Base-by-base conservation (phyloP, 2,888 invertebrate species). In the Laspeyria flexula region DNA sequence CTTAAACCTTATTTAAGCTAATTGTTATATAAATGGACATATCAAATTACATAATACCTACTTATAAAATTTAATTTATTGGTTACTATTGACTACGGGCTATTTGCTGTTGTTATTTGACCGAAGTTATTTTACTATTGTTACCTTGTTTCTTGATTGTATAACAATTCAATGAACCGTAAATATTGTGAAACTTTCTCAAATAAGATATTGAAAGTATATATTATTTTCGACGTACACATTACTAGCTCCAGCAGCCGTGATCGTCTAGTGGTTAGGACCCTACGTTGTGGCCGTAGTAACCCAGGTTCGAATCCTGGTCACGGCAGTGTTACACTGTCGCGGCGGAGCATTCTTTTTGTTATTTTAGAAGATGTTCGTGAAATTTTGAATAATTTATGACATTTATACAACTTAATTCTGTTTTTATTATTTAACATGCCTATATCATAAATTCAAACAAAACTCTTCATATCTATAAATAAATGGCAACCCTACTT, bases 231-330 rank as follows among this genome's bases (percentile, higher is more conserved):
- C 34, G 53, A 13, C 7, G 13, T 1, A 2, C 11, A 11, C 1
- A 2, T 48, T 73, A 79, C 37, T 70, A 75, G 83, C 84, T 83
- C 83, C 84, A 79, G 60, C 70, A 93, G 94, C 94, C 94, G 94
- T 94, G 94, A 94, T 94, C 94, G 94, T 94, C 93, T 94, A 94
- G 94, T 94, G 94, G 94, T 94, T 94, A 94, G 94, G 93, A 94
- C 93, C 92, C 93, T 93, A 93, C 93, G 93, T 94, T 94, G 94
- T 94, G 94, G 94, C 94, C 94, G 94, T 94, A 94, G 94, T 94
- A 95, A 95, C 94, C 94, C 94, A 94, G 94, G 94, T 95, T 94
- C 94, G 94, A 94, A 94, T 94, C 94, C 94, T 94, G 94, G 55
- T 62, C 73, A 75, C 72, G 76, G 77, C 77, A 77, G 73, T 74